These are phyloP conservation scores for Oceanodroma leucorhoa DNA, from an alignment of 2,797 vertebrate species.

Conservation along the genomic window DNA sequence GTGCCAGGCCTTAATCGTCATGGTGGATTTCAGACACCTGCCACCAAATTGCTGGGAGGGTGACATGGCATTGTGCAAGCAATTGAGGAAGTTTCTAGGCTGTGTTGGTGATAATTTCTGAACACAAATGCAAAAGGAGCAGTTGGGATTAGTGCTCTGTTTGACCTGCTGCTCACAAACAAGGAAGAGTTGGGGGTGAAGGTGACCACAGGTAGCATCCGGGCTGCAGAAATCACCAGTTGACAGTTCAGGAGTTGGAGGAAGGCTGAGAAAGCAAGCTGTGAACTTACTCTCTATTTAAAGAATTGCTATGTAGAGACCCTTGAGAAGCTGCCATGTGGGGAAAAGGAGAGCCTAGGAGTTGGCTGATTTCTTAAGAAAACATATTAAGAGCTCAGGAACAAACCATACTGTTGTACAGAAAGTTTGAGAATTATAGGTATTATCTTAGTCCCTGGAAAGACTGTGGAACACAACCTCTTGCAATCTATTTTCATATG, in stretches of 20 bases:
- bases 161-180: not conserved
- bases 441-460: not conserved
- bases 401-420: not conserved
- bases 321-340: not conserved
- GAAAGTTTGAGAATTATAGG: not conserved
- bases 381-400: not conserved
- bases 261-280: not conserved
- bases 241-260: not conserved
- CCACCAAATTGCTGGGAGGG: not conserved
- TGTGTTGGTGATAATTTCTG: not conserved
- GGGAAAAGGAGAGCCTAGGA: not conserved
- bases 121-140: not conserved
- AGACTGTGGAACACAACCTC: not conserved
- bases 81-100: not conserved
- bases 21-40: not conserved
- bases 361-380: not conserved
- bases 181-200: not conserved
- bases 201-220: not conserved
- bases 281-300: not conserved
- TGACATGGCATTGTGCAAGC: not conserved
- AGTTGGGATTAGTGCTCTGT: not conserved
- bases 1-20: not conserved
- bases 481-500: not conserved
- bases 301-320: not conserved
- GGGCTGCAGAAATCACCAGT: not conserved